These are phyloP conservation scores for Lasius fuliginosus DNA, from an alignment of 2,888 invertebrate genomes.

Conservation along the genomic window DNA sequence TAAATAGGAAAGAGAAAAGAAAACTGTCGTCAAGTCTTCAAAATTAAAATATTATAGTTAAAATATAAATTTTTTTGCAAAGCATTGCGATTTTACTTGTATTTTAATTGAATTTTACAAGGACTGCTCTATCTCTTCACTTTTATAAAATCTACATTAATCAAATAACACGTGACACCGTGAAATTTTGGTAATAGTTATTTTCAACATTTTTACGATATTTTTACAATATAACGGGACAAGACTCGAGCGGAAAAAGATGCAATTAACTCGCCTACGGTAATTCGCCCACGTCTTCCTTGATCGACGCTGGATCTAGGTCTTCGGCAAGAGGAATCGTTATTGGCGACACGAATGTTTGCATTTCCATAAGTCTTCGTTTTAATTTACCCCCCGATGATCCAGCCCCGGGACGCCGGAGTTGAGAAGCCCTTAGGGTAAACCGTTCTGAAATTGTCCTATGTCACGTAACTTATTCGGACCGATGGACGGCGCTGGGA, in stretches of 20 bases:
- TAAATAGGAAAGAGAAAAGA: background rate
- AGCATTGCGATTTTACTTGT: background rate
- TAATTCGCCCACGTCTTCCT: constrained; percentile 23
- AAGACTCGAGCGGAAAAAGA: background rate
- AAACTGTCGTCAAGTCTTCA: constrained; percentile 1
- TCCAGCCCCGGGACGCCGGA: constrained; percentile 65
- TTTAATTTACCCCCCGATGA: constrained; percentile 80
- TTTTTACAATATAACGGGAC: background rate
- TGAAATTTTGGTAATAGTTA: constrained; percentile 12
- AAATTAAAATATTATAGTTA: background rate
- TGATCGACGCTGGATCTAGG: constrained; percentile 30
- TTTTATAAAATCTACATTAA: background rate
- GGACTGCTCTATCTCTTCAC: too few relatives aligned
- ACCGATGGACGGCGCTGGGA: constrained; percentile 35
- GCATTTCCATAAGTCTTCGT: constrained; percentile 77
- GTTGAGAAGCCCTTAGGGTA: constrained; percentile 71
- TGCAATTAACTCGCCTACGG: constrained; percentile 26
- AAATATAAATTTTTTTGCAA: background rate
- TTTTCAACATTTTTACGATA: background rate
- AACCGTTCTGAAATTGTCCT: constrained; percentile 59
- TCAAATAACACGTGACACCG: background rate
- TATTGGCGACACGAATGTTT: constrained; percentile 57
- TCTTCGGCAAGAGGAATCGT: constrained; percentile 42
- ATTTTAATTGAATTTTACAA: background rate
- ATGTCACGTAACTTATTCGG: constrained; percentile 45